A percentile compares a stretch with the other conserved stretches of the same genome.
phyloP scores from a whole-genome alignment of 2,888 invertebrate genomes.

The Cheilosia impressa region DNA sequence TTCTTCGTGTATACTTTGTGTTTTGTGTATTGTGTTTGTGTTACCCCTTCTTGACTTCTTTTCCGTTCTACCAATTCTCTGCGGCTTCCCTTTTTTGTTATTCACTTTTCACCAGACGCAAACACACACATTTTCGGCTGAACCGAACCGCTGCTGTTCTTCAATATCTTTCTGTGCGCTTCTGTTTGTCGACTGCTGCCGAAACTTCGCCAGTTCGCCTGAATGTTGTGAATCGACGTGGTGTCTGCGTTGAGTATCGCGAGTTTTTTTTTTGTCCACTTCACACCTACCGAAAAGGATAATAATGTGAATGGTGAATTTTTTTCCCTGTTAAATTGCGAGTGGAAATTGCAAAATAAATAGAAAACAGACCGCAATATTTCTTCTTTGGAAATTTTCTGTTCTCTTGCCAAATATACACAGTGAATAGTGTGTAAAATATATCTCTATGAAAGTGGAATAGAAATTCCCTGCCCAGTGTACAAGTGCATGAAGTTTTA shows the following conservation, averaged over 20 bases:
- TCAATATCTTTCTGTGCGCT: background rate
- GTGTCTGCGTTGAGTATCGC: slow-evolving; percentile 69
- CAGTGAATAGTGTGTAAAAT: slow-evolving; percentile 45
- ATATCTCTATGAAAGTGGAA: slow-evolving; percentile 13
- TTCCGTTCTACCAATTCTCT: slow-evolving; percentile 36
- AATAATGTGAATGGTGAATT: slow-evolving; percentile 53
- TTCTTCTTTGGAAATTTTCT: slow-evolving; percentile 18
- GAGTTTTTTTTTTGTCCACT: slow-evolving; percentile 58
- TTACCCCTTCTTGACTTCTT: slow-evolving; percentile 15
- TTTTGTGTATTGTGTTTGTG: background rate
- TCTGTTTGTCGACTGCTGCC: slow-evolving; percentile 52
- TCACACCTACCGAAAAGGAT: slow-evolving; percentile 56
- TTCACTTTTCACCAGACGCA: slow-evolving; percentile 38
- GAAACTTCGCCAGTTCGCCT: slow-evolving; percentile 73
- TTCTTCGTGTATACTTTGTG: slow-evolving; percentile 15
- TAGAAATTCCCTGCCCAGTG: slow-evolving; percentile 49
- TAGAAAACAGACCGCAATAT: slow-evolving; percentile 31
- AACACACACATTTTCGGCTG: slow-evolving; percentile 35
- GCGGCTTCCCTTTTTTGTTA: slow-evolving; percentile 32
- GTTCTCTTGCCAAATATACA: slow-evolving; percentile 27
- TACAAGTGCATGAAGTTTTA: slow-evolving; percentile 74
- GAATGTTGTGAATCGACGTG: slow-evolving; percentile 72
- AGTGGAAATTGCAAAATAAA: slow-evolving; percentile 45
- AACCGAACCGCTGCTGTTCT: slow-evolving; percentile 11
- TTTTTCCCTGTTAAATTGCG: slow-evolving; percentile 45